phyloP scores from a whole-genome alignment of 2,113 vertebrate species.

The Aptenodytes forsteri region DNA sequence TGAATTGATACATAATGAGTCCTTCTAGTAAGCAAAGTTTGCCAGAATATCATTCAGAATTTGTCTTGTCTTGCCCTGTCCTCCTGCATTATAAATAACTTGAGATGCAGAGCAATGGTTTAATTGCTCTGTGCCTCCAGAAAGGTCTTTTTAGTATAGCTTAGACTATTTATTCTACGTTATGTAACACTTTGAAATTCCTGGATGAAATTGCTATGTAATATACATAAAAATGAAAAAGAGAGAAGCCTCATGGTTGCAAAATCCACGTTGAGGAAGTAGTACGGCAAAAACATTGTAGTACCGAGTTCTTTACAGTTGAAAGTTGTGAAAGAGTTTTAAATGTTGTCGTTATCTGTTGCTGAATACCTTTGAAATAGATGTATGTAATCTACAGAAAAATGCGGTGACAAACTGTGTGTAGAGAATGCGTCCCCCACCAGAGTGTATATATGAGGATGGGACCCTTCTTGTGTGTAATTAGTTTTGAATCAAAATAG shows the following conservation, averaged over 20 bases:
- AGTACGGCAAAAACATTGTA: neutral
- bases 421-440: neutral
- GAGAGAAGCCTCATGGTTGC: neutral
- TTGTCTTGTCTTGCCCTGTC: neutral
- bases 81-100: neutral
- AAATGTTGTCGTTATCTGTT: neutral
- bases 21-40: neutral
- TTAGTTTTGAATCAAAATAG: neutral
- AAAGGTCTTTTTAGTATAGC: neutral
- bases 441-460: neutral
- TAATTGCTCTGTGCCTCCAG: neutral
- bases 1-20: neutral
- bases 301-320: neutral
- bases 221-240: neutral
- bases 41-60: neutral
- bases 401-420: neutral
- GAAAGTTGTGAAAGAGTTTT: neutral
- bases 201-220: neutral
- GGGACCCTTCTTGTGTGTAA: neutral
- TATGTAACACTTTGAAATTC: neutral
- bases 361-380: neutral
- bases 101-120: neutral
- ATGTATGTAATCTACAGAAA: neutral
- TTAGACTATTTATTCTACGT: neutral
- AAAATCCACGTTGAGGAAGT: neutral